Evolutionary conservation across 2,113 vertebrate genomes (phyloP).

Genomic region (Collichthys lucidus): DNA sequence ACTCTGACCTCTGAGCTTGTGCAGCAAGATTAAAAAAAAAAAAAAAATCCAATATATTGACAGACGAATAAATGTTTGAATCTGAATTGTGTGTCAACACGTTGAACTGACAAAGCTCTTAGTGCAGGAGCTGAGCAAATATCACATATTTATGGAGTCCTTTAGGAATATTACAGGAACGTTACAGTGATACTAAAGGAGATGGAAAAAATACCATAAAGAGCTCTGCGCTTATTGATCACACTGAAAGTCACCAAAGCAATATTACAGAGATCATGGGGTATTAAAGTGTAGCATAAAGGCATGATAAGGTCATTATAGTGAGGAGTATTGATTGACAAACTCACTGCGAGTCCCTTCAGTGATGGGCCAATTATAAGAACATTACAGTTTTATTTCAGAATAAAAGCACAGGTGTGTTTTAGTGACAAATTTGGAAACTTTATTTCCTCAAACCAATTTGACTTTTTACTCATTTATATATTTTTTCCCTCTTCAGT

Average conservation of each 20-base stretch:
- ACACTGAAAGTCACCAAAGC: slow-evolving; percentile 17
- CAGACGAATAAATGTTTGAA: background rate
- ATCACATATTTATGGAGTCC: accelerated
- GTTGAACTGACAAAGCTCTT: background rate
- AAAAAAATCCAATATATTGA: background rate
- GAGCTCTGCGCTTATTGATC: slow-evolving; percentile 10
- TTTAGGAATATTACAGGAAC: background rate
- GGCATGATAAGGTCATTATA: slow-evolving; percentile 19
- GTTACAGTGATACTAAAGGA: background rate
- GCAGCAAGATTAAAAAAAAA: too few relatives aligned
- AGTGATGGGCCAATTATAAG: slow-evolving; percentile 1
- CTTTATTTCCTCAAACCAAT: background rate
- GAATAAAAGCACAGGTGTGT: background rate
- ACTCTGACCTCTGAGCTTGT: slow-evolving; percentile 16
- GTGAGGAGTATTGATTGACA: slow-evolving; percentile 34
- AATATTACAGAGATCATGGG: slow-evolving; percentile 10
- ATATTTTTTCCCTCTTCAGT: slow-evolving; percentile 6
- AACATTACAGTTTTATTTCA: background rate
- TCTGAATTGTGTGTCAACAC: background rate
- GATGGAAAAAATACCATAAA: background rate
- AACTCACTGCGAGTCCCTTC: background rate
- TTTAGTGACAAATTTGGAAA: background rate
- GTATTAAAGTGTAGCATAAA: slow-evolving; percentile 31
- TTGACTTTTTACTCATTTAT: background rate
- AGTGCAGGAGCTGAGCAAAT: background rate